Base-by-base conservation (phyloP, 2,113 vertebrate species). In the Barbus barbus region DNA sequence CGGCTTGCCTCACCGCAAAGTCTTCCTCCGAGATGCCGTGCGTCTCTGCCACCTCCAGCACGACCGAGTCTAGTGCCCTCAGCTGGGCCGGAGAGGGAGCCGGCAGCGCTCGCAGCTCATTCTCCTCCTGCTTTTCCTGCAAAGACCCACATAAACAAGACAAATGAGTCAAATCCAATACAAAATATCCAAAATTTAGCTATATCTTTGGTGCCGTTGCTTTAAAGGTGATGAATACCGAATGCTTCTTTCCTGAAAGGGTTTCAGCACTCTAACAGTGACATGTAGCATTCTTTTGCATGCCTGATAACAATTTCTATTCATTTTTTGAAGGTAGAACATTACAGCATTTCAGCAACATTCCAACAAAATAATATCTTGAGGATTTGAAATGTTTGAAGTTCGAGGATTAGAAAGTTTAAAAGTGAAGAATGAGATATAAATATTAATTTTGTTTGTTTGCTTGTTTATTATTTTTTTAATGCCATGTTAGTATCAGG, bases 61-160 rank as follows among this genome's bases (percentile, higher is more conserved):
- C 94, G 0, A 94, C 94, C 3, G 93, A 88, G 81, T 97, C 96
- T 90, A 99, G 92, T 18, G 97, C 97, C 91, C 87, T 91, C 90
- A 99, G 84, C 91, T 99, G 98, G 53, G 93, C 94, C 9, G 93
- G 69, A 0, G 96, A 95, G 53, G 98, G 95, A 0, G 96, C 92
- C 1, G 95, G 95, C 48, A 99, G 93, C 9, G 96, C 95, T 8
- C 97, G 95, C 89, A 99, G 92, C 89, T 98, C 97, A 13, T 97
- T 98, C 91, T 99, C 98, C 91, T 99, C 97, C 87, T 98, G 97
- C 89, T 99, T 99, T 88, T 99, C 98, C 98, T 99, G 73, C 72
- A 87, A 58, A 53, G 24, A 69, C 9, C 46, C 33, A 51, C 67
- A 73, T 8, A 20, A 71, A 41, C 4, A 4, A 22, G 1, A 16